phyloP scores from a whole-genome alignment of 2,888 invertebrate genomes.

The Stramonita haemastoma region DNA sequence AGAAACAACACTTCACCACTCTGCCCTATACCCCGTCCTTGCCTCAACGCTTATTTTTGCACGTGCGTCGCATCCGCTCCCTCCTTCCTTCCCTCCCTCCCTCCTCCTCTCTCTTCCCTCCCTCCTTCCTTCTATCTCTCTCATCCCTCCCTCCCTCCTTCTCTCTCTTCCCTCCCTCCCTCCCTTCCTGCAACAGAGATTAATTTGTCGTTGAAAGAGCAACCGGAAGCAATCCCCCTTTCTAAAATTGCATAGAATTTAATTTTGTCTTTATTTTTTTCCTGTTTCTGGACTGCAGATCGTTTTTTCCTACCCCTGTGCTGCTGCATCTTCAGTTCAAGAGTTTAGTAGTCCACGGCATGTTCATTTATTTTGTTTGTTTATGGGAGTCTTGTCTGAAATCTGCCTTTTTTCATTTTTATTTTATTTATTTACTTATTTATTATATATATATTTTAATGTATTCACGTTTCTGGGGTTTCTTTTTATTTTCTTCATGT shows the following conservation, averaged over 20 bases:
- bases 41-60: neutral
- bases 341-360: neutral
- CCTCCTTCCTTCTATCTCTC: neutral
- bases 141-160: neutral
- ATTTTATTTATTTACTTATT: too few species aligned
- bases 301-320: neutral
- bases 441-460: too few species aligned
- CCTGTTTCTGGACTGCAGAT: neutral
- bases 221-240: neutral
- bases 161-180: neutral
- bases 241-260: neutral
- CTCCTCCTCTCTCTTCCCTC: neutral
- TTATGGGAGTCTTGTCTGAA: too few species aligned
- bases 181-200: neutral
- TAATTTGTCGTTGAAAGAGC: slow-evolving; percentile 17
- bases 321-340: neutral
- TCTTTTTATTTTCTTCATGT: neutral
- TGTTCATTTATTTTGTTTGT: too few species aligned
- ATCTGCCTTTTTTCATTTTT: too few species aligned
- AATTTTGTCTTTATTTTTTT: neutral
- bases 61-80: neutral
- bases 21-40: neutral
- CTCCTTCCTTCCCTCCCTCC: neutral
- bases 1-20: neutral
- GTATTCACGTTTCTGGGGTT: neutral